Evolutionary conservation across 2,113 vertebrate species (phyloP).

Genomic region (Cottus gobio): DNA sequence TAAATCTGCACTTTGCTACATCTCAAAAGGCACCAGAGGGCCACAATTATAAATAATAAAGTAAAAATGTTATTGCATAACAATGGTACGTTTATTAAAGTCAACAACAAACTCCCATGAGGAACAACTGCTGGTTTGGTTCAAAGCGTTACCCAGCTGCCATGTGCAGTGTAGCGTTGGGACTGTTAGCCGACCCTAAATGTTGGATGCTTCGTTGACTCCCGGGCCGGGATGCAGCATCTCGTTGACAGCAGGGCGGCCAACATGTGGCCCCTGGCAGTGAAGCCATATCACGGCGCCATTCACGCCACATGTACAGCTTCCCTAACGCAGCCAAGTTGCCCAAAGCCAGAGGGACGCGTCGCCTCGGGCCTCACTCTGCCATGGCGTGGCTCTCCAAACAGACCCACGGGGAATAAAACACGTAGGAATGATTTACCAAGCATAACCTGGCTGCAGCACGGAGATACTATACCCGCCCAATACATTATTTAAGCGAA

Average conservation of each 20-base stretch:
- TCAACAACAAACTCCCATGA: background rate
- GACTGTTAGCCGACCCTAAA: slow-evolving; percentile 22
- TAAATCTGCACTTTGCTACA: background rate
- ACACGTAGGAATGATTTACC: slow-evolving; percentile 33
- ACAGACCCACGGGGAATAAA: slow-evolving; percentile 40
- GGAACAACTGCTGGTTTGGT: background rate
- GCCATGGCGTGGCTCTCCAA: background rate
- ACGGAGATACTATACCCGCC: slow-evolving; percentile 14
- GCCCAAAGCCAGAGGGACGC: slow-evolving; percentile 3
- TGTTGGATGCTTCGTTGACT: slow-evolving; percentile 2
- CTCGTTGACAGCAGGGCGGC: slow-evolving; percentile 31
- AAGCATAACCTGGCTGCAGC: slow-evolving; percentile 35
- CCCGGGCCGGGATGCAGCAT: slow-evolving; percentile 9
- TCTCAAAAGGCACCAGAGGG: background rate
- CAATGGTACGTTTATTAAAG: background rate
- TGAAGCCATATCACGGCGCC: slow-evolving; percentile 32
- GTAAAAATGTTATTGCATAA: background rate
- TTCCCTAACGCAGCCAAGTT: slow-evolving; percentile 24
- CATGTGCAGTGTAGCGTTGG: background rate
- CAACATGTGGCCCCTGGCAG: slow-evolving; percentile 49
- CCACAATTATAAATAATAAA: background rate
- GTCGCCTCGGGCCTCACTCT: slow-evolving; percentile 20
- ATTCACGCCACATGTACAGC: slow-evolving; percentile 14
- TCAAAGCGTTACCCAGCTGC: slow-evolving; percentile 31
- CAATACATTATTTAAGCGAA: slow-evolving; percentile 46